Percentiles rank a stretch among this genome's conserved stretches.
Conservation (phyloP, 2,113 vertebrate species). For the Oophaga pumilio region DNA sequence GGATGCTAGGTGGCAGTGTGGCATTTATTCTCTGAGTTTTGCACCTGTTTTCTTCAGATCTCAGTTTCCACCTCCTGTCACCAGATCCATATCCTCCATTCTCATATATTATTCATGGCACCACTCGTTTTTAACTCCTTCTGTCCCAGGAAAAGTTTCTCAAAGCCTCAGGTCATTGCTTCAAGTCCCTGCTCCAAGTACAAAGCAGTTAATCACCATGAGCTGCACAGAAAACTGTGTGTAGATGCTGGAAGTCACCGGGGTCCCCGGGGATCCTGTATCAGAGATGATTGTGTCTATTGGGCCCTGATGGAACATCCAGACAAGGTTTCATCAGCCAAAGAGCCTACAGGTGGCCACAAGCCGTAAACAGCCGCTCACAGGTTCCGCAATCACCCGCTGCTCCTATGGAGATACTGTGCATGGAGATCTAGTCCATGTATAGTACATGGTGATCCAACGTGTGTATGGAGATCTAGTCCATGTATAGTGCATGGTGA, state of each 20-base stretch:
- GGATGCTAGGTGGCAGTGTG: slow-evolving; percentile 52
- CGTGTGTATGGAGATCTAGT: neutral
- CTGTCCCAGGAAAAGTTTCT: no score
- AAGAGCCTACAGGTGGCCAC: slow-evolving; percentile 24
- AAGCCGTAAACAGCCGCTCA: slow-evolving; percentile 43
- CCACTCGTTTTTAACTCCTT: slow-evolving; percentile 26
- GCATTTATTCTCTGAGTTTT: slow-evolving; percentile 11
- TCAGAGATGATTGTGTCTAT: slow-evolving; percentile 46
- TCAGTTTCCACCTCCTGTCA: slow-evolving; percentile 29
- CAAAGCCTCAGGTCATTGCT: neutral
- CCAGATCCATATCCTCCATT: neutral
- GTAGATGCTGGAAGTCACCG: slow-evolving; percentile 33
- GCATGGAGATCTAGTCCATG: neutral
- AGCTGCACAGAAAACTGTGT: neutral
- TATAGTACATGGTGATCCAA: no score
- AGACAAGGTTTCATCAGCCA: slow-evolving; percentile 52
- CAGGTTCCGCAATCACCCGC: neutral
- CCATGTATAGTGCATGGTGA: neutral
- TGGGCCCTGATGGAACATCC: slow-evolving; percentile 56
- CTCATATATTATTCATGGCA: slow-evolving; percentile 35
- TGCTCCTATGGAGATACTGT: neutral
- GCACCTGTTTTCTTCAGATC: slow-evolving; percentile 5
- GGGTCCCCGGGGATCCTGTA: neutral
- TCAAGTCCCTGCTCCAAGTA: no score
- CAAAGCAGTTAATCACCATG: slow-evolving; percentile 33